Evolutionary conservation across 2,113 vertebrate species (phyloP), one percentile per base, ranked within the genome.

Genomic region (Hucho hucho): DNA sequence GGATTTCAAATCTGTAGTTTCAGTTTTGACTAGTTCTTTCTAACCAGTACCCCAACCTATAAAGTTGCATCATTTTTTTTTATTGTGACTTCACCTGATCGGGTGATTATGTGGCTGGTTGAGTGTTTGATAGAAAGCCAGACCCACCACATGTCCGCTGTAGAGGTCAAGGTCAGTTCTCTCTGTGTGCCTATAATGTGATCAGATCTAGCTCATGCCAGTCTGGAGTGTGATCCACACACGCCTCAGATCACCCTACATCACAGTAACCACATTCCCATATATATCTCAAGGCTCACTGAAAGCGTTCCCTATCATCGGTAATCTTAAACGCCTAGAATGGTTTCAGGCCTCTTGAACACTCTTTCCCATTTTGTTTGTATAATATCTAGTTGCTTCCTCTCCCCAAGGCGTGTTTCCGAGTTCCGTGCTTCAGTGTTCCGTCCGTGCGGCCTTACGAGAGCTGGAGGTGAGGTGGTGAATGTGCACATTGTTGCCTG

Each of bases 401-500:
- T 49, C 37, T 59, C 61, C 75, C 58, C 58, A 59, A 65, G 59
- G 63, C 11, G 59, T 13, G 7, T 16, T 16, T 75, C 49, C 49
- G 14, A 53, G 49, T 18, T 22, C 73, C 65, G 28, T 29, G 20
- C 16, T 1, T 43, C 47, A 24, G 22, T n/a, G 32, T 26, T 25
- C 49, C 64, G n/a, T 28, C 65, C 73, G 20, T 4, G 47, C 25
- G 18, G 22, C 61, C 20, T 47, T 64, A 32, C 1, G 24, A 71
- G 75, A 80, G 66, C 16, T 2, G n/a, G n/a, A 7, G 6, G 58
- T n/a, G 12, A 6, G 46, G 24, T 43, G 43, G 43, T 22, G 68
- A 91, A 90, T 91, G 87, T 12, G 43, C 64, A 72, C 76, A 84
- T 89, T 90, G 88, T 90, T 87, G 76, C 81, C 75, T 56, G 1